A percentile compares a stretch with the other conserved stretches of the same genome.
These are phyloP conservation scores for Digitonthophagus gazella DNA, from an alignment of 2,888 invertebrate genomes.

Conservation along the genomic window DNA sequence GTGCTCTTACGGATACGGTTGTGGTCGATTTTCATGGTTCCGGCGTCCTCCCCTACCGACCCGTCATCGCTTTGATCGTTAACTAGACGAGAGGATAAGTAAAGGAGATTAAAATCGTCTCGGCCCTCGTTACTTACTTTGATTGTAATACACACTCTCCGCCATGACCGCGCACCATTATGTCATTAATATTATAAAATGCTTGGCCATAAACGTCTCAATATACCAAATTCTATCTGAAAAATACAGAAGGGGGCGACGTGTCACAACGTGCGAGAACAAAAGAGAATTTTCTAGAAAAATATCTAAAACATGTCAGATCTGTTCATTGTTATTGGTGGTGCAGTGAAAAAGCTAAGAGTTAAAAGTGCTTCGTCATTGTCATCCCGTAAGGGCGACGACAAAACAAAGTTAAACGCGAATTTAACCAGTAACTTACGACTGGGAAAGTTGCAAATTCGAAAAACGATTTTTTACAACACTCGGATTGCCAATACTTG, in stretches of 20 bases:
- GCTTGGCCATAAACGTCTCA: constrained; percentile 24
- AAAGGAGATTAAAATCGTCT: constrained; percentile 14
- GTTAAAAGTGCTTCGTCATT: constrained; percentile 27
- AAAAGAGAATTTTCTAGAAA: constrained; percentile 5
- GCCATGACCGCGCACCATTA: constrained; percentile 37
- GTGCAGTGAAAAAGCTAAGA: constrained; percentile 17
- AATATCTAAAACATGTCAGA: constrained; percentile 17
- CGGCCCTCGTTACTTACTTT: constrained; percentile 30
- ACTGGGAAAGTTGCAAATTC: background rate
- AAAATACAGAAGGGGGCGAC: constrained; percentile 5
- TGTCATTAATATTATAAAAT: constrained; percentile 26
- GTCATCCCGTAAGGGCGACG: constrained; percentile 4
- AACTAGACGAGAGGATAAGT: constrained; percentile 22
- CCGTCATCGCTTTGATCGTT: constrained; percentile 33
- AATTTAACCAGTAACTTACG: constrained; percentile 1
- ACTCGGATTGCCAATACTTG: constrained; percentile 22
- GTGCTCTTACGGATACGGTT: constrained; percentile 78
- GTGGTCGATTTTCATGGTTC: constrained; percentile 77
- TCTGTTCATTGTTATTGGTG: constrained; percentile 24
- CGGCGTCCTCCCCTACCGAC: constrained; percentile 36
- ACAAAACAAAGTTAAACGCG: background rate
- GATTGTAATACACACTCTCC: constrained; percentile 35
- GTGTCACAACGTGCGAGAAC: background rate
- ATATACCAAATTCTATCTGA: constrained; percentile 12
- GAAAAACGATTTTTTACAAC: constrained; percentile 11